A percentile compares a stretch with the other conserved stretches of the same genome.
Conservation (phyloP, 2,888 invertebrate species). For the Idaea dimidiata region DNA sequence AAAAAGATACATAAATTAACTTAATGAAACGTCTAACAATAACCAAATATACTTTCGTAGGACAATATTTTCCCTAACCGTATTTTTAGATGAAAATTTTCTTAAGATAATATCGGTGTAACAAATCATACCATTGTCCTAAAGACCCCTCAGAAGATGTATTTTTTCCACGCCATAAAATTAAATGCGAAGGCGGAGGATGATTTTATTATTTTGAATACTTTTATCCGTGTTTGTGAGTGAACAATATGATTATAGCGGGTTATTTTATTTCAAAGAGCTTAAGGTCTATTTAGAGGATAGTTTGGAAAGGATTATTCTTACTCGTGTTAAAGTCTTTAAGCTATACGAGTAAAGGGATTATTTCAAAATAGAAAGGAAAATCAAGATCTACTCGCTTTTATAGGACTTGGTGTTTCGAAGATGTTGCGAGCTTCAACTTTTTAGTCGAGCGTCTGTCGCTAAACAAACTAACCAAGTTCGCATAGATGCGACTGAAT, state of each 20-base stretch:
- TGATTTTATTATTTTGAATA: slow-evolving; percentile 53
- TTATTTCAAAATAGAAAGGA: too few species aligned
- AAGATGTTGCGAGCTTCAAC: too few species aligned
- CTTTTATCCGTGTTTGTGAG: slow-evolving; percentile 18
- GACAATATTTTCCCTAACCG: not conserved
- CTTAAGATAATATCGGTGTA: slow-evolving; percentile 38
- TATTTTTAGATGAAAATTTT: slow-evolving; percentile 33
- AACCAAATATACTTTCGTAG: not conserved
- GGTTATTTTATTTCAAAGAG: not conserved
- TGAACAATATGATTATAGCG: slow-evolving; percentile 1
- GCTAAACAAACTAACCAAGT: too few species aligned
- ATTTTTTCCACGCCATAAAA: slow-evolving; percentile 73
- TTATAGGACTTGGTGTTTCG: too few species aligned
- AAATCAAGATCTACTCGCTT: too few species aligned
- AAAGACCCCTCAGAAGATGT: slow-evolving; percentile 44
- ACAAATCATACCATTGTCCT: slow-evolving; percentile 73
- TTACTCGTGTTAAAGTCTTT: not conserved
- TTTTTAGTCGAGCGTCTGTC: too few species aligned
- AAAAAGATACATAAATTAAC: not conserved
- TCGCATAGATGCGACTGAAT: too few species aligned
- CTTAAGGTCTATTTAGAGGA: not conserved
- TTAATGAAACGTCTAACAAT: not conserved
- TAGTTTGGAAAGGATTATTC: not conserved
- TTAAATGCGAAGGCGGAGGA: slow-evolving; percentile 64
- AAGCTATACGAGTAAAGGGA: too few species aligned